Evolutionary conservation across 2,113 vertebrate genomes (phyloP).

Genomic region (Tretioscincus oriximinensis): DNA sequence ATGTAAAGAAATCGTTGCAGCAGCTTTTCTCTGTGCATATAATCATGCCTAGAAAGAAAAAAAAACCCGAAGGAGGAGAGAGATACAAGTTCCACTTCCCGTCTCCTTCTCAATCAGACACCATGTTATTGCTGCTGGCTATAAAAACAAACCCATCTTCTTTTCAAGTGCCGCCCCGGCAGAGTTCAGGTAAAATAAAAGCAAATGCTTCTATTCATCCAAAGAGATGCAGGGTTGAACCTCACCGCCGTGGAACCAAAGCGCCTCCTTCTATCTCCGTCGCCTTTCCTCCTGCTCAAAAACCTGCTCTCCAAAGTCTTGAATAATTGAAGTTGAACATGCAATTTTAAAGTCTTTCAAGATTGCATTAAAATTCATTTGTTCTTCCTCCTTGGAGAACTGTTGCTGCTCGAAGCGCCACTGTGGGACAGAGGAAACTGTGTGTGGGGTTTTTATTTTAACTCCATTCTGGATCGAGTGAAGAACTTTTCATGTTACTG

Average conservation of each 20-base stretch:
- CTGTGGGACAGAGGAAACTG: conserved; percentile 27
- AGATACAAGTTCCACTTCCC: not conserved
- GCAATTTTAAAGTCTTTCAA: conserved; percentile 70
- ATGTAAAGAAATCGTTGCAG: not conserved
- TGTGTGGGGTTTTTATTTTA: not conserved
- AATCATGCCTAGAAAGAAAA: too few relatives aligned
- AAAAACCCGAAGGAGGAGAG: not conserved
- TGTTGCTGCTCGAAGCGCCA: conserved; percentile 42
- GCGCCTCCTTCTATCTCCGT: not conserved
- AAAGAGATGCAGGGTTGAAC: not conserved
- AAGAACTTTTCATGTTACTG: too few relatives aligned
- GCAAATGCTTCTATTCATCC: conserved; percentile 24
- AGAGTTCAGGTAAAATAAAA: conserved; percentile 33
- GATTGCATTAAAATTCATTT: conserved; percentile 71
- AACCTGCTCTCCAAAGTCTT: conserved; percentile 45
- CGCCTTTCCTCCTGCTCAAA: conserved; percentile 14
- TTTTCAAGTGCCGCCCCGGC: not conserved
- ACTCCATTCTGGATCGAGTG: not conserved
- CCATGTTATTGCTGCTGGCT: conserved; percentile 20
- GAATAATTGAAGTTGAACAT: conserved; percentile 71
- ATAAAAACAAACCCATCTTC: not conserved
- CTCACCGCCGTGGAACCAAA: not conserved
- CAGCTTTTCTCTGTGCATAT: not conserved
- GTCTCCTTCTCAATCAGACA: not conserved
- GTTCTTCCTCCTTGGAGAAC: conserved; percentile 35